phyloP scores from a whole-genome alignment of 2,888 invertebrate species.

The Cremastinae sp. region DNA sequence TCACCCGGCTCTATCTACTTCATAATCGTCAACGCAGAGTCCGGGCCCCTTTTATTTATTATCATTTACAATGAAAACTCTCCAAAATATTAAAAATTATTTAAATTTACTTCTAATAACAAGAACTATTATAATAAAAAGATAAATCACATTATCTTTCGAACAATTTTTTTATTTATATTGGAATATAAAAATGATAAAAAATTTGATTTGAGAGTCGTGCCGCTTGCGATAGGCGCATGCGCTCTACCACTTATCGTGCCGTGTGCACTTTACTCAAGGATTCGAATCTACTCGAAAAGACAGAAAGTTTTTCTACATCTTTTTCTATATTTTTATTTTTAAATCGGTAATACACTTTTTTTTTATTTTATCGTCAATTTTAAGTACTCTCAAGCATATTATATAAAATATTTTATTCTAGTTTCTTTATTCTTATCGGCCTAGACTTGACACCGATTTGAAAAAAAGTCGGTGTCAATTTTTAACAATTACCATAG shows the following conservation, averaged over 20 bases:
- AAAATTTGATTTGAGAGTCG: slow-evolving; percentile 14
- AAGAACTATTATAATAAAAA: no score
- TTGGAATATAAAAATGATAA: not conserved
- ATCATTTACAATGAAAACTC: no score
- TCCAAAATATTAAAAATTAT: no score
- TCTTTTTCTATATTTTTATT: not conserved
- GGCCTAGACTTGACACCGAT: slow-evolving; percentile 2
- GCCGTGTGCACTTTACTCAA: slow-evolving; percentile 25
- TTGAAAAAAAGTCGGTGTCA: not conserved
- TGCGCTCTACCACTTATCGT: slow-evolving; percentile 6
- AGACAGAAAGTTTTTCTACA: not conserved
- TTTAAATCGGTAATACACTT: not conserved
- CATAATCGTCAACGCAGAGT: not conserved
- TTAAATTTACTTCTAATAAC: no score
- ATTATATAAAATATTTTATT: slow-evolving; percentile 14
- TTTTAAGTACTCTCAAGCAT: not conserved
- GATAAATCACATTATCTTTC: no score
- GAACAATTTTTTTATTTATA: slow-evolving; percentile 1
- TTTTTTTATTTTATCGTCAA: slow-evolving; percentile 11
- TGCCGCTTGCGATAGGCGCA: slow-evolving; percentile 55
- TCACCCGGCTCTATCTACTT: slow-evolving; percentile 58
- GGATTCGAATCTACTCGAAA: not conserved
- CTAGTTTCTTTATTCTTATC: slow-evolving; percentile 4
- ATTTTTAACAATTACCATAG: slow-evolving; percentile 2
- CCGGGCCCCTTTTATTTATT: no score